Percentiles rank a stretch among this genome's conserved stretches.
Conservation (phyloP, 2,888 invertebrate species). For the Caenorhabditis sp. region DNA sequence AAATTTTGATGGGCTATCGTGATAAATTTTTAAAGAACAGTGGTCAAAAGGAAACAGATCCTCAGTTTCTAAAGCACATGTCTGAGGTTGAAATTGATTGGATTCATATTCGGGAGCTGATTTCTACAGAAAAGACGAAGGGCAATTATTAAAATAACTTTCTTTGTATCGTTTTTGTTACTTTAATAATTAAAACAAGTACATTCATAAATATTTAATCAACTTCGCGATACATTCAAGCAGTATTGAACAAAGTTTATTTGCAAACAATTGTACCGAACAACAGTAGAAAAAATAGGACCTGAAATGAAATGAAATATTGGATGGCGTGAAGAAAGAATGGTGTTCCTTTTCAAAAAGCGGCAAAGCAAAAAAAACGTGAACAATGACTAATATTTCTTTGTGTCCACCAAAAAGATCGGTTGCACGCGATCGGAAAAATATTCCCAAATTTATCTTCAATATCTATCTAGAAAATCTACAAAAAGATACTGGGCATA, state of each 20-base stretch:
- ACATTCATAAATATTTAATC: too few relatives aligned
- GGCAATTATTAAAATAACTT: conserved; percentile 46
- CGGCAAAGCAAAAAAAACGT: background rate
- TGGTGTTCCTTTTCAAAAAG: background rate
- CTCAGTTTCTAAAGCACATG: conserved; percentile 73
- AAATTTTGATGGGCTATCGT: conserved; percentile 88
- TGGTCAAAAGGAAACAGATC: conserved; percentile 84
- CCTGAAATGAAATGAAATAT: too few relatives aligned
- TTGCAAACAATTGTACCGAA: too few relatives aligned
- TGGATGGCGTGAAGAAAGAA: too few relatives aligned
- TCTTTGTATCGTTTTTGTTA: too few relatives aligned
- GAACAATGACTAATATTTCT: conserved; percentile 8
- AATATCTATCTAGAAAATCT: too few relatives aligned
- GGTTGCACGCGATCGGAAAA: background rate
- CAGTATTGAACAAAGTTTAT: too few relatives aligned
- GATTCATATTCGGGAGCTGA: conserved; percentile 84
- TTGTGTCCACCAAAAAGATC: conserved; percentile 5
- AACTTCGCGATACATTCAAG: too few relatives aligned
- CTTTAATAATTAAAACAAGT: too few relatives aligned
- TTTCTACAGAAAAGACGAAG: conserved; percentile 76
- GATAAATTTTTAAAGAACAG: conserved; percentile 87
- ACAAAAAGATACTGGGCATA: too few relatives aligned
- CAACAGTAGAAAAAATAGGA: too few relatives aligned
- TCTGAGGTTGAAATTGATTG: conserved; percentile 84
- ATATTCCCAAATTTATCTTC: too few relatives aligned